Percentiles rank a stretch among this genome's conserved stretches.
These are phyloP conservation scores for Strigamia maritima DNA, from an alignment of 2,888 invertebrate genomes.

Conservation along the genomic window DNA sequence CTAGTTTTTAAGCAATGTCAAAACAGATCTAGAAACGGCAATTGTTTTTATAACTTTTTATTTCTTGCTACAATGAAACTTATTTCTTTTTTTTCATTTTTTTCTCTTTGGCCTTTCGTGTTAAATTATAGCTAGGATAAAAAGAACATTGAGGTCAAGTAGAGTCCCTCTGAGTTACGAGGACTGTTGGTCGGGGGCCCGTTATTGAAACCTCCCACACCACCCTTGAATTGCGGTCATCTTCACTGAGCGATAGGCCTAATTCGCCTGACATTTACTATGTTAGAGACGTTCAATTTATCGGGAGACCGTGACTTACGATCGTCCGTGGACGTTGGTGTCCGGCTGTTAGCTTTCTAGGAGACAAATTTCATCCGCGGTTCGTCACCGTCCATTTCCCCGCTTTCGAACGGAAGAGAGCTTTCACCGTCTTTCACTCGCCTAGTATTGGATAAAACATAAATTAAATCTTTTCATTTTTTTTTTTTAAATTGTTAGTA, in stretches of 20 bases:
- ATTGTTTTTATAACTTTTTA: constrained; percentile 2
- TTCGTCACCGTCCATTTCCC: constrained; percentile 10
- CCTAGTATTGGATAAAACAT: constrained; percentile 7
- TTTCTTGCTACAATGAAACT: background rate
- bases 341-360: constrained; percentile 9
- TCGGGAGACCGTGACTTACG: constrained; percentile 31
- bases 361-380: constrained; percentile 15
- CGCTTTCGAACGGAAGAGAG: constrained; percentile 5
- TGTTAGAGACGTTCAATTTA: constrained; percentile 31
- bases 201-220: constrained; percentile 35
- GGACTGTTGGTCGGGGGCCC: constrained; percentile 10
- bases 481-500: background rate
- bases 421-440: constrained; percentile 10
- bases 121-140: constrained; percentile 36
- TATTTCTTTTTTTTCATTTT: background rate
- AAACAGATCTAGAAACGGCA: background rate
- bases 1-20: background rate
- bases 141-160: constrained; percentile 36
- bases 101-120: constrained; percentile 26
- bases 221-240: constrained; percentile 23
- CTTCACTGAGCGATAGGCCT: constrained; percentile 36
- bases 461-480: background rate
- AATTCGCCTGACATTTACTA: constrained; percentile 35
- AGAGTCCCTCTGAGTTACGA: constrained; percentile 35
- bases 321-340: constrained; percentile 25